phyloP scores from a whole-genome alignment of 2,888 invertebrate species.

The Lordiphosa andalusiaca region DNA sequence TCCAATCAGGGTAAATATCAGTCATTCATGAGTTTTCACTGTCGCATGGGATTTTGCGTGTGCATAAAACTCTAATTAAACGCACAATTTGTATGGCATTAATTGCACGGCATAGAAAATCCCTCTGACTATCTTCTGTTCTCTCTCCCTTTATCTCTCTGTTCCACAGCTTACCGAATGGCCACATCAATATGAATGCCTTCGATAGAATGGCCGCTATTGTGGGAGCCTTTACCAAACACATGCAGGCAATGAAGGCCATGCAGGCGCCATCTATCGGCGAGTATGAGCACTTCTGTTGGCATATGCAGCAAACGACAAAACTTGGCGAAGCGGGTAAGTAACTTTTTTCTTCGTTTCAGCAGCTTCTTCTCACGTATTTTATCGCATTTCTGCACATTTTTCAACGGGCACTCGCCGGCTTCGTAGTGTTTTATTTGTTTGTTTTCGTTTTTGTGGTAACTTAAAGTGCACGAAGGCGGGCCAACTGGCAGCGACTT shows the following conservation, averaged over 20 bases:
- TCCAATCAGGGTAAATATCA: constrained; percentile 27
- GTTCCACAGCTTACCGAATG: constrained; percentile 86
- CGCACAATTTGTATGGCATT: constrained; percentile 29
- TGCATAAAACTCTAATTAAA: constrained; percentile 49
- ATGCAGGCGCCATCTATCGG: constrained; percentile 60
- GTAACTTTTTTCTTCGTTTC: constrained; percentile 37
- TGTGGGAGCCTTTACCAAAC: constrained; percentile 80
- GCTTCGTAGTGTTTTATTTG: constrained; percentile 43
- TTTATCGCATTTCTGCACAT: constrained; percentile 59
- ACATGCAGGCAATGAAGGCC: constrained; percentile 79
- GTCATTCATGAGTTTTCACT: constrained; percentile 28
- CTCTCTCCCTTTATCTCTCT: constrained; percentile 1
- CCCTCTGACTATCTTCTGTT: constrained; percentile 1
- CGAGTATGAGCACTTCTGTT: constrained; percentile 79
- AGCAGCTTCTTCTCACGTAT: constrained; percentile 28
- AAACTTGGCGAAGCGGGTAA: constrained; percentile 79
- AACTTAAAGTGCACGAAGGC: constrained; percentile 49
- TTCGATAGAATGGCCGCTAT: constrained; percentile 80
- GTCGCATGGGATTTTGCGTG: constrained; percentile 17
- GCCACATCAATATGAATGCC: constrained; percentile 89
- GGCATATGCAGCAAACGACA: constrained; percentile 79
- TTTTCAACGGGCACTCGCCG: constrained; percentile 43
- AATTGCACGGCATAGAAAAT: constrained; percentile 17
- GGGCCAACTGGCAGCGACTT: constrained; percentile 23
- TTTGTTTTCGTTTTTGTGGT: constrained; percentile 34